Evolutionary conservation across 2,113 vertebrate species (phyloP), one percentile per base, ranked within the genome.

Genomic region (Kobus ellipsiprymnus): DNA sequence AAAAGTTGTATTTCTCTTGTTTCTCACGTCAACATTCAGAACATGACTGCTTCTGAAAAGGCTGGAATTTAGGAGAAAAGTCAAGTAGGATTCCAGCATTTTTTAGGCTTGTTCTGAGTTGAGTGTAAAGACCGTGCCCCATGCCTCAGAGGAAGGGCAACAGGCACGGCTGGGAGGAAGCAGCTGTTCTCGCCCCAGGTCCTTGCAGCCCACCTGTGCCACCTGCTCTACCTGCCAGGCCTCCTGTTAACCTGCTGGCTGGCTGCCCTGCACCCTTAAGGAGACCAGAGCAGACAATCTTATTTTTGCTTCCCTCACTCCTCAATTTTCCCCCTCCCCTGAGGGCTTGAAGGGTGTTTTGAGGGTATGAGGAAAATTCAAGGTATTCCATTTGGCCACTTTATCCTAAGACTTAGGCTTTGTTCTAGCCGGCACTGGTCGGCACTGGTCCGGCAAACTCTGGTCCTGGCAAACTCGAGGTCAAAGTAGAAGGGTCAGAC

Each of bases 21-120:
- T 97, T 92, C 67, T 59, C 71, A 81, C 7, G 21, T 44, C 52
- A 85, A 33, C 33, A 40, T 92, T 91, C 62, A 91, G 91, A 91
- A 92, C n/a, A 2, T 84, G 23, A 40, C 83, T 85, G n/a, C 30
- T 71, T 54, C 55, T 85, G 59, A 40, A 67, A 64, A 85, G 82
- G 44, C 27, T 93, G 9, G 77, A 54, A 44, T 67, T 91, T 60
- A 55, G 48, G 90, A 94, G 86, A 85, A 85, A 57, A 90, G 27
- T 62, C 36, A 71, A 64, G 30, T 59, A 62, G 55, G 12, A 80
- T 55, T 82, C n/a, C 19, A 89, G 84, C 30, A 55, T 23, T 50
- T 86, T 89, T 82, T 12, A 78, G 94, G 64, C 30, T 80, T 84
- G 74, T 59, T 84, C 57, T 84, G 46, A 29, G 44, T 23, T 87